These are phyloP conservation scores for Drosophila kanapiae DNA, from an alignment of 1,140 invertebrate species.

Conservation along the genomic window DNA sequence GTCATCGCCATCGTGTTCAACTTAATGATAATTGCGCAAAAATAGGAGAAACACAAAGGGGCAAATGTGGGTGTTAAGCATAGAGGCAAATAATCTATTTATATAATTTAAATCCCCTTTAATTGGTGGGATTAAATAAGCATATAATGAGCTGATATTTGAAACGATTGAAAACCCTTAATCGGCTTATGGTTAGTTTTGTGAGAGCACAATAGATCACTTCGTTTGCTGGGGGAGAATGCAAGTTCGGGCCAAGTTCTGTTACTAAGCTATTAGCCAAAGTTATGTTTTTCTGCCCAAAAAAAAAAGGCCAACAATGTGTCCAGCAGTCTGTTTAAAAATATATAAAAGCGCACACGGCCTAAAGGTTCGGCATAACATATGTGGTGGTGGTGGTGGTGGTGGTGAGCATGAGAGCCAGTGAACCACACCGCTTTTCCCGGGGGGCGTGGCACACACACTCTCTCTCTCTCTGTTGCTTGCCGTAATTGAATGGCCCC, in stretches of 20 bases:
- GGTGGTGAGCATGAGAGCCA: slow-evolving; percentile 1
- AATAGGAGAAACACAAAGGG: background rate
- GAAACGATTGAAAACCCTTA: background rate
- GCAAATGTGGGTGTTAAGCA: too few relatives aligned
- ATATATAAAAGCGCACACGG: background rate
- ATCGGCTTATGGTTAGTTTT: background rate
- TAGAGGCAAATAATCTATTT: background rate
- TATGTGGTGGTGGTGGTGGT: background rate
- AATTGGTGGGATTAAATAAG: background rate
- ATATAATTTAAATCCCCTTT: slow-evolving; percentile 2
- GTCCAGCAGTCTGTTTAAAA: too few relatives aligned
- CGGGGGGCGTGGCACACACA: background rate
- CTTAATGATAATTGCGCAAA: slow-evolving; percentile 45
- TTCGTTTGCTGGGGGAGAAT: too few relatives aligned
- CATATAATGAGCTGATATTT: background rate
- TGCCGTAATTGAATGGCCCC: slow-evolving; percentile 43
- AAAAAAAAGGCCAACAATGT: too few relatives aligned
- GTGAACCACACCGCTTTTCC: background rate
- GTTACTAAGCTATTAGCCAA: too few relatives aligned
- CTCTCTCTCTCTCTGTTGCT: background rate
- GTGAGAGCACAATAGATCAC: too few relatives aligned
- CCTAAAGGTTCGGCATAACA: background rate
- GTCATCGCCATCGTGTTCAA: slow-evolving; percentile 9
- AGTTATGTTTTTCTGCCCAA: too few relatives aligned
- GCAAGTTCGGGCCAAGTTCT: too few relatives aligned